Base-by-base conservation (phyloP, 1,140 invertebrate genomes). In the Hestina assimilis region DNA sequence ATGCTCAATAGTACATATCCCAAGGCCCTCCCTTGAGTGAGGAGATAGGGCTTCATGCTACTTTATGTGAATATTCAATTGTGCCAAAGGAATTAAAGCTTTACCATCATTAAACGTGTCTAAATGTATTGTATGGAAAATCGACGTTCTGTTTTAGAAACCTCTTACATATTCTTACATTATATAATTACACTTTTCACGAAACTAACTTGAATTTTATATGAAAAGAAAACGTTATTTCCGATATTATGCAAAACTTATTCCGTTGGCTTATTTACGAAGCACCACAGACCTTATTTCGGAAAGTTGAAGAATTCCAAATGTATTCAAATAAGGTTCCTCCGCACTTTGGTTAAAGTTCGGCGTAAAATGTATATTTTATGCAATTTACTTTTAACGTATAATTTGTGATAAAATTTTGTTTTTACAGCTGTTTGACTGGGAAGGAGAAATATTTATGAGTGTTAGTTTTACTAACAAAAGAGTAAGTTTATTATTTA, bases 311-410 rank as follows among this genome's bases (percentile, higher is more conserved):
- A 42, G 35, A 52, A 21, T 52, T 19, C 19, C 38, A 52, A 31
- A 52, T 29, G 15, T 24, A 52, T 52, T 52, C 48, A 52, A 52
- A 52, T 52, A 17, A 41, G 26, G 15, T 52, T 35, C 17, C 11
- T n/a, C n/a, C 11, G 23, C 24, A 29, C 38, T 41, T 28, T 52
- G n/a, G n/a, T 11, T 15, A 12, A 52, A 29, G 17, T 52, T 31
- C 9, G 5, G 11, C 21, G 9, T n/a, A 20, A 29, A 52, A 41
- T 42, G 50, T 19, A 52, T 52, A 52, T 52, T 52, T 52, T 52
- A 52, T 42, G 35, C 19, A 52, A 52, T 35, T 52, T 41, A 21
- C 5, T 21, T n/a, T 38, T 7, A 19, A 38, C 19, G 33, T 47
- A 33, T 14, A 12, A 20, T 21, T 12, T 19, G 20, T 40, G n/a